Conservation (phyloP, 2,888 invertebrate genomes). For the Bugula neritina region DNA sequence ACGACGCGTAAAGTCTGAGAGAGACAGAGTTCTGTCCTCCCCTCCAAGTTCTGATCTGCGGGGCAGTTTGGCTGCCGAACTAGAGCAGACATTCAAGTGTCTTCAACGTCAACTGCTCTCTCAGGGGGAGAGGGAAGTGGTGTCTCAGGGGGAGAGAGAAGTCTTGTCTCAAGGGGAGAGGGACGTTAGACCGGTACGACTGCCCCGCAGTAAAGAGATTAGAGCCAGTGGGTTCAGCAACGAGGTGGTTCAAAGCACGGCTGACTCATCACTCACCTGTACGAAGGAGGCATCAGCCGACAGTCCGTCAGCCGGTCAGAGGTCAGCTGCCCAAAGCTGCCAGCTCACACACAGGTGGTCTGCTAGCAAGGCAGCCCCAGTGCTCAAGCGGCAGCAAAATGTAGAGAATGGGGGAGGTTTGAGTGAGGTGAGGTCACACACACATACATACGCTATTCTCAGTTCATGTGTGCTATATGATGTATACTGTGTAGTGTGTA, state of each 20-base stretch:
- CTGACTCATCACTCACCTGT: background rate
- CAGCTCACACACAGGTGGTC: conserved; percentile 9
- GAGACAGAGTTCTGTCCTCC: background rate
- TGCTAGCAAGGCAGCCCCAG: background rate
- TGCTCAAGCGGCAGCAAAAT: background rate
- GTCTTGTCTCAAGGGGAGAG: too few species aligned
- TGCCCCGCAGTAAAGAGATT: background rate
- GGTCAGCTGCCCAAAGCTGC: background rate
- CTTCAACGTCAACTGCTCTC: background rate
- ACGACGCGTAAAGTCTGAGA: background rate
- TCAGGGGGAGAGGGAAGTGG: background rate
- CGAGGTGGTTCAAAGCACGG: background rate
- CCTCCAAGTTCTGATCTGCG: background rate
- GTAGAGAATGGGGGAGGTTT: background rate
- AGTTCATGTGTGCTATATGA: background rate
- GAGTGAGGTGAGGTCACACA: background rate
- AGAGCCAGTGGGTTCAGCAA: background rate
- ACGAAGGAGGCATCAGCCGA: background rate
- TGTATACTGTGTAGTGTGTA: too few species aligned
- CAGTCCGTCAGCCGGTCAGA: background rate
- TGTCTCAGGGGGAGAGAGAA: background rate
- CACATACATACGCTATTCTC: background rate
- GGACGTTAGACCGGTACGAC: background rate
- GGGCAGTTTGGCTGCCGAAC: background rate
- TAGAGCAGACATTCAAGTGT: background rate